These are phyloP conservation scores for Volucella zonaria DNA, from an alignment of 2,888 invertebrate genomes.

Conservation along the genomic window DNA sequence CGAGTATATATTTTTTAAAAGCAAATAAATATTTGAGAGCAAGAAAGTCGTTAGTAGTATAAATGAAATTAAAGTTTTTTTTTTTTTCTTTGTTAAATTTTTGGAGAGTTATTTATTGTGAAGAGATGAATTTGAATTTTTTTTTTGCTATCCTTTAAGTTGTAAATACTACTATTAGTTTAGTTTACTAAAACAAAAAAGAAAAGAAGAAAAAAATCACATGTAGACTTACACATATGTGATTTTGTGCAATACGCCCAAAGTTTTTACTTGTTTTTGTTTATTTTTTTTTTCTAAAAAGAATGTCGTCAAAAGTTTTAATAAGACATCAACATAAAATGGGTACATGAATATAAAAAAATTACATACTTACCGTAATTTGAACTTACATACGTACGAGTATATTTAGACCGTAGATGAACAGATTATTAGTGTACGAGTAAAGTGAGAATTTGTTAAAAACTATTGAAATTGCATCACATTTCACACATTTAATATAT, in stretches of 20 bases:
- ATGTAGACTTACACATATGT: conserved; percentile 8
- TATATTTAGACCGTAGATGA: conserved; percentile 48
- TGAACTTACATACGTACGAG: conserved; percentile 3
- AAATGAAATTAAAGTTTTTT: conserved; percentile 48
- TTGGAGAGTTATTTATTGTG: conserved; percentile 68
- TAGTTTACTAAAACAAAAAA: conserved; percentile 39
- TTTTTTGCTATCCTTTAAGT: conserved; percentile 56
- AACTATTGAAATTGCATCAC: conserved; percentile 60
- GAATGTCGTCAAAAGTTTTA: neutral
- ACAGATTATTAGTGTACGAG: conserved; percentile 29
- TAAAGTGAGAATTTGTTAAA: conserved; percentile 34
- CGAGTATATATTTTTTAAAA: conserved; percentile 59
- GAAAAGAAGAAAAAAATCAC: conserved; percentile 31
- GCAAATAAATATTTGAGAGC: conserved; percentile 43
- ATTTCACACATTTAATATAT: conserved; percentile 33
- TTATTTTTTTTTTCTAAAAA: neutral
- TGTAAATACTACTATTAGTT: conserved; percentile 60
- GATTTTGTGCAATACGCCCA: conserved; percentile 71
- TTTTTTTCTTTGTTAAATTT: conserved; percentile 61
- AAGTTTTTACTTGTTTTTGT: conserved; percentile 31
- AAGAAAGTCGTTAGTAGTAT: conserved; percentile 56
- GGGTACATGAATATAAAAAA: conserved; percentile 63
- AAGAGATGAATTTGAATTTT: conserved; percentile 46
- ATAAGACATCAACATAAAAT: conserved; percentile 18
- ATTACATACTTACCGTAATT: too few relatives aligned